phyloP scores from a whole-genome alignment of 2,888 invertebrate species.

The Cataglyphis cursor region DNA sequence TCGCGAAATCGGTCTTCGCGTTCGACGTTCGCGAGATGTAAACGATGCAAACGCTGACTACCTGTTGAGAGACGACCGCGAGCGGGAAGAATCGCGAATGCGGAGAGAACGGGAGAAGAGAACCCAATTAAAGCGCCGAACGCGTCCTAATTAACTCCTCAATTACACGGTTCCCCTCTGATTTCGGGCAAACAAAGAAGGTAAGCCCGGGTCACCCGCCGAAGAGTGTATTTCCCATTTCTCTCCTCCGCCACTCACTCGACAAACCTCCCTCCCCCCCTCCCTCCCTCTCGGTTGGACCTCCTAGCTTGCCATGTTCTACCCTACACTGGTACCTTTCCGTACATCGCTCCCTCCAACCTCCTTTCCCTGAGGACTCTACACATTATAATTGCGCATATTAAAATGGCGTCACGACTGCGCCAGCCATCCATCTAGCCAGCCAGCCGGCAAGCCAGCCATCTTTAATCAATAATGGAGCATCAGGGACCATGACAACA shows the following conservation, averaged over 20 bases:
- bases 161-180: slow-evolving; percentile 83
- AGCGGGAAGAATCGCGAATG: slow-evolving; percentile 31
- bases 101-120: slow-evolving; percentile 47
- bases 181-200: slow-evolving; percentile 84
- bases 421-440: slow-evolving; percentile 65
- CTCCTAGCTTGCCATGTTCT: slow-evolving; percentile 17
- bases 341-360: slow-evolving; percentile 19
- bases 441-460: slow-evolving; percentile 81
- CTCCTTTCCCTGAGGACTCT: slow-evolving; percentile 67
- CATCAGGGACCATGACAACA: slow-evolving; percentile 87
- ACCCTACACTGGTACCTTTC: slow-evolving; percentile 25
- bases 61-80: slow-evolving; percentile 75
- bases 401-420: slow-evolving; percentile 85
- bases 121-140: slow-evolving; percentile 84
- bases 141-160: slow-evolving; percentile 86
- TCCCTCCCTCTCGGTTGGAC: slow-evolving; percentile 31
- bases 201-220: slow-evolving; percentile 69
- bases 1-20: background rate
- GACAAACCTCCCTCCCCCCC: slow-evolving; percentile 40
- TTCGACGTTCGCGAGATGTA: slow-evolving; percentile 9
- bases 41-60: slow-evolving; percentile 57
- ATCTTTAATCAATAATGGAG: slow-evolving; percentile 87
- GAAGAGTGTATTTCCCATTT: slow-evolving; percentile 9
- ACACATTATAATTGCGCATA: slow-evolving; percentile 87
- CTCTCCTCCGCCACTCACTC: slow-evolving; percentile 42